Percentiles rank a stretch among this genome's conserved stretches.
Evolutionary conservation across 2,797 vertebrate genomes (phyloP).

Genomic region (Eidolon dupreanum): DNA sequence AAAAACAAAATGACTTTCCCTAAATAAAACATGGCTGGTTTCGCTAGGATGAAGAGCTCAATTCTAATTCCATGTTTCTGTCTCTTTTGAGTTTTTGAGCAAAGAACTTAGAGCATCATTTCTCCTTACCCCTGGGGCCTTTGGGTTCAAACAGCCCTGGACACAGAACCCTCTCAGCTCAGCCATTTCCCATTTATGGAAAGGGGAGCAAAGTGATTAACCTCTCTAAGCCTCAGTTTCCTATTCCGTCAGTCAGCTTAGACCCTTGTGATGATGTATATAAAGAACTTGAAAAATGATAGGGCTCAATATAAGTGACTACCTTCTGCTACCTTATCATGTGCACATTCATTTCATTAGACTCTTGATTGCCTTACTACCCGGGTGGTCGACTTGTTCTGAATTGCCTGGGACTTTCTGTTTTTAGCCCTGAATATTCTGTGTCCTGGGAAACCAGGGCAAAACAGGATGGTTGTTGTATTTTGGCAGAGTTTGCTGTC

Average conservation of each 20-base stretch:
- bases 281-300: background rate
- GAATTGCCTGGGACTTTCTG: background rate
- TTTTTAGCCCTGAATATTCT: background rate
- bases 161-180: background rate
- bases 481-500: background rate
- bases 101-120: background rate
- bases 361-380: background rate
- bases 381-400: background rate
- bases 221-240: background rate
- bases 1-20: conserved; percentile 67
- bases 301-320: background rate
- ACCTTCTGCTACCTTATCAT: background rate
- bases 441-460: background rate
- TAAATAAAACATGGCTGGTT: conserved; percentile 56
- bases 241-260: background rate
- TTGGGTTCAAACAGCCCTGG: background rate
- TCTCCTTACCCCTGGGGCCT: background rate
- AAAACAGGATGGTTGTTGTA: background rate
- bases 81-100: conserved; percentile 16
- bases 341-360: background rate
- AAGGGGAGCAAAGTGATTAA: background rate
- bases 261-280: background rate
- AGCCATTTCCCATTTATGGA: background rate
- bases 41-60: background rate
- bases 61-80: background rate